A percentile compares a stretch with the other conserved stretches of the same genome.
phyloP scores from a whole-genome alignment of 2,797 vertebrate species.

The Microchirus variegatus region DNA sequence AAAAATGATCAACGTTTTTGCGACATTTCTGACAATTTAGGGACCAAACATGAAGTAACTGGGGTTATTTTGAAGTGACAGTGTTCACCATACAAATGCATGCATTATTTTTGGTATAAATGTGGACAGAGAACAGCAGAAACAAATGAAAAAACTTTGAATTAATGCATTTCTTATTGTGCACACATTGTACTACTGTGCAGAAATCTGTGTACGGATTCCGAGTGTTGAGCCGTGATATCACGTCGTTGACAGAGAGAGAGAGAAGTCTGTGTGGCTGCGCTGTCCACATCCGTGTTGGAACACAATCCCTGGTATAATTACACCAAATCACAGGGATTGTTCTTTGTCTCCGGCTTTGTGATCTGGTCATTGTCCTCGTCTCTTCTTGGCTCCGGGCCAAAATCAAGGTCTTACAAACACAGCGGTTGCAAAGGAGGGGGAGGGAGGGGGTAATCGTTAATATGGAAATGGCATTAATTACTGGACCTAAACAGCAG shows the following conservation, averaged over 20 bases:
- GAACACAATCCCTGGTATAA: constrained; percentile 60
- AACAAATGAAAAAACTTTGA: no score
- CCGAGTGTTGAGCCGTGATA: constrained; percentile 32
- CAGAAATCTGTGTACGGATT: no score
- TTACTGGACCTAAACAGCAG: constrained; percentile 71
- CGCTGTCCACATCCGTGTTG: constrained; percentile 20
- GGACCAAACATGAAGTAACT: no score
- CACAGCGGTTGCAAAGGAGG: constrained; percentile 34
- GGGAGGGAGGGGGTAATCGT: constrained; percentile 28
- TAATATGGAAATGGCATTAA: constrained; percentile 77
- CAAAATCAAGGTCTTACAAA: constrained; percentile 63
- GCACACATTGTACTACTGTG: constrained; percentile 14
- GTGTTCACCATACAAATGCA: no score
- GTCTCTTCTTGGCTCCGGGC: constrained; percentile 61
- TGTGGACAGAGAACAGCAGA: no score
- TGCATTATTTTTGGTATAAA: no score
- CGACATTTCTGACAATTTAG: no score
- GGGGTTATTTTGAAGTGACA: no score
- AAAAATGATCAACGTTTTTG: no score
- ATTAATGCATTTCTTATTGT: no score
- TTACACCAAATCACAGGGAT: constrained; percentile 67
- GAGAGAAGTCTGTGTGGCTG: constrained; percentile 6
- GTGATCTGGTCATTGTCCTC: constrained; percentile 74
- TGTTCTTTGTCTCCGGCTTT: constrained; percentile 73
- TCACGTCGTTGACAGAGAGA: constrained; percentile 17